phyloP scores from a whole-genome alignment of 2,888 invertebrate species.

The Aelia acuminata region DNA sequence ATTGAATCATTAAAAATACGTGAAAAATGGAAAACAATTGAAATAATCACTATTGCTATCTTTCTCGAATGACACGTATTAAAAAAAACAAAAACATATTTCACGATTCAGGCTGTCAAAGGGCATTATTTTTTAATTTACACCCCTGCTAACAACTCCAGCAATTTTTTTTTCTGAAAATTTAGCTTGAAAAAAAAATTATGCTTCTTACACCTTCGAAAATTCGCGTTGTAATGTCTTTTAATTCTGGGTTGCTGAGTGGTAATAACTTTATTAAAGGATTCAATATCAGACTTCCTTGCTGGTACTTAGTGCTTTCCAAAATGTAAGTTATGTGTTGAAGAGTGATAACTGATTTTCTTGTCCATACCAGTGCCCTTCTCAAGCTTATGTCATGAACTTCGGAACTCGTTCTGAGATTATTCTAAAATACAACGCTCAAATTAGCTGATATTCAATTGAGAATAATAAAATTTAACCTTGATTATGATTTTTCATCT shows the following conservation, averaged over 20 bases:
- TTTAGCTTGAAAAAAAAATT: background rate
- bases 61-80: too few species aligned
- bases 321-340: conserved; percentile 88
- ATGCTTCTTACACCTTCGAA: conserved; percentile 54
- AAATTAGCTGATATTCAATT: background rate
- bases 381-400: conserved; percentile 74
- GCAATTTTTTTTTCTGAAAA: too few species aligned
- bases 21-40: too few species aligned
- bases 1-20: too few species aligned
- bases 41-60: too few species aligned
- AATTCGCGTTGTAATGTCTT: conserved; percentile 13
- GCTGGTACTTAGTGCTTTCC: conserved; percentile 84
- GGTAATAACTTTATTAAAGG: conserved; percentile 86
- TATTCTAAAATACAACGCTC: background rate
- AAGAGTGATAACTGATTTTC: conserved; percentile 84
- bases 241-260: conserved; percentile 77
- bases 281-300: conserved; percentile 91
- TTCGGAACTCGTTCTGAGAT: background rate
- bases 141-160: too few species aligned
- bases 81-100: too few species aligned
- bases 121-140: too few species aligned
- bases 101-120: too few species aligned
- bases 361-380: conserved; percentile 85
- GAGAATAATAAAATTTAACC: background rate
- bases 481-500: background rate